These are phyloP conservation scores for Motacilla alba DNA, from an alignment of 2,113 vertebrate species.

Conservation along the genomic window DNA sequence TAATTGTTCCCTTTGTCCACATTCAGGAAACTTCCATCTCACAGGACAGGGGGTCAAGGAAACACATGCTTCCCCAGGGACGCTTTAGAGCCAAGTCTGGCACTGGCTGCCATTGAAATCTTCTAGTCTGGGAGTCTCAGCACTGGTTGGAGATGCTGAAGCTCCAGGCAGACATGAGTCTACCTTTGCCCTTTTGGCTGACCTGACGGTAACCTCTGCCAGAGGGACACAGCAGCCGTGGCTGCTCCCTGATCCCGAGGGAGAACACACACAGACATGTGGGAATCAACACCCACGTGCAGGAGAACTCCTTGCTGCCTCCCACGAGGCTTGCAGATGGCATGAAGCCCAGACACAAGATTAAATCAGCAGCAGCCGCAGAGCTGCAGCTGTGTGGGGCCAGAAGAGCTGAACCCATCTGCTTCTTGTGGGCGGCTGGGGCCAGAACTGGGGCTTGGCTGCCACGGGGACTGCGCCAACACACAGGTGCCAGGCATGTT, in stretches of 20 bases:
- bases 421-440: not conserved
- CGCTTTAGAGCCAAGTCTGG: not conserved
- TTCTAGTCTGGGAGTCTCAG: not conserved
- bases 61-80: not conserved
- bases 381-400: not conserved
- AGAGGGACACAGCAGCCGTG: not conserved
- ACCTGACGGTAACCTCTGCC: not conserved
- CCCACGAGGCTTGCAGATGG: rapidly evolving
- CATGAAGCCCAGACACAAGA: not conserved
- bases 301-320: not conserved
- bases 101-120: rapidly evolving
- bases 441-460: not conserved
- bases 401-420: not conserved
- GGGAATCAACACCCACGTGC: not conserved
- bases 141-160: not conserved
- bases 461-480: rapidly evolving
- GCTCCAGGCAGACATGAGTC: not conserved
- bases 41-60: not conserved
- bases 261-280: not conserved
- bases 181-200: not conserved
- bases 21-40: not conserved
- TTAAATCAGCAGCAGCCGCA: not conserved
- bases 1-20: not conserved
- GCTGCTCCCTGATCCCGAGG: not conserved
- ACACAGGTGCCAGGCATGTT: not conserved